Evolutionary conservation across 2,888 invertebrate species (phyloP), one percentile per base, ranked within the genome.

Genomic region (Cosmia pyralina): DNA sequence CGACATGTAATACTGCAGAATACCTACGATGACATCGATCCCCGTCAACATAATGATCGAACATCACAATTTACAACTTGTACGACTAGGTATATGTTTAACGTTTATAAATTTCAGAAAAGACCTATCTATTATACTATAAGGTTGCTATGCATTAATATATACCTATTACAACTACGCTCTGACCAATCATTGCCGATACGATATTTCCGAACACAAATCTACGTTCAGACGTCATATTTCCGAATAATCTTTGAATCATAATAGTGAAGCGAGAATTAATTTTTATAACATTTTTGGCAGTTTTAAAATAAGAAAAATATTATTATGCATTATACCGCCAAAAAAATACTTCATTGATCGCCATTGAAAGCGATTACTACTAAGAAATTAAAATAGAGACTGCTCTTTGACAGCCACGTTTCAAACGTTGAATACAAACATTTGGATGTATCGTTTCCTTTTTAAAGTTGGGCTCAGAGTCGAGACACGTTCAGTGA

Each of bases 51-150:
- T 84, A 83, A 74, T 83, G 79, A 81, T 83, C 81, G 83, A 88
- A 85, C 87, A 88, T 87, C 81, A 85, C 85, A 87, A 87, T 89
- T 87, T 88, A 88, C 90, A 90, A 91, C 91, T 87, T 88, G 90
- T 92, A 92, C 91, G 90, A 94, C 93, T 92, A 94, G 90, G 89
- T 92, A 92, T 92, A 92, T 90, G 87, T 91, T 92, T 92, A 95
- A 95, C 95, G 91, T 95, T 95, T 93, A 95, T 95, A 95, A 95
- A 95, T 95, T 96, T 96, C 94, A 93, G 95, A 95, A 94, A 94
- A 93, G 90, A 89, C 94, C 95, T 95, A 96, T 94, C 94, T 95
- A 94, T 92, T 88, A 90, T 86, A 84, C 91, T 92, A 92, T 88
- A 88, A 87, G 90, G 90, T 88, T 81, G 85, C 93, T 93, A 94